Base-by-base conservation (phyloP, 2,888 invertebrate genomes). In the Orthosia gothica region DNA sequence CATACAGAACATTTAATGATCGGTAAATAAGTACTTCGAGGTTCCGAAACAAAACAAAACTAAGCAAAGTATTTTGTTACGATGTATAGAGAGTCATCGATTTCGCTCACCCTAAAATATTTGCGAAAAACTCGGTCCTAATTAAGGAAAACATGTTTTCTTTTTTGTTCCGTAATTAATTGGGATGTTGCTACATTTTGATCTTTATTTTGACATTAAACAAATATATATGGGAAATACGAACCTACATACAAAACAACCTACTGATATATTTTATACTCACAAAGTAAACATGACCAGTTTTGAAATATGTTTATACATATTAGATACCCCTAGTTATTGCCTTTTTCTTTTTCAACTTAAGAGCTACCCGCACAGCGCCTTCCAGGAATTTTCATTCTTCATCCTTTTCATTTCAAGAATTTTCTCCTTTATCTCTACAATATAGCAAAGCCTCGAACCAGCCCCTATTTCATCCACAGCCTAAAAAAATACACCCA, bases 1-100 rank as follows among this genome's bases (percentile, higher is more conserved):
- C 55, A 83, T 68, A 70, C 59, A 58, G 70, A 73, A 73, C 70
- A 69, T 79, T 84, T 79, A 84, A 76, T 73, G 72, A 84, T 71
- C 58, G 61, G 64, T 64, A 70, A 79, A 67, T 74, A 78, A 68
- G 52, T 57, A 58, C 47, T 65, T 68, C 18, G 50, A 40, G 49
- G 23, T 61, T 76, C 40, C 54, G 49, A 58, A 75, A 69, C 64
- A 58, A 74, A 70, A 76, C 68, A 69, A 66, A 74, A 70, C 54
- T 54, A 57, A 45, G n/a, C 16, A 16, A 68, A 70, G 73, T 66
- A 62, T 69, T 61, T 74, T 49, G 54, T 72, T 62, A 50, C 52
- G 20, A 62, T 50, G 23, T 57, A n/a, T 7, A 23, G 66, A 74
- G 64, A 52, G 65, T 55, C 52, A 47, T 72, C 47, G 16, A 61